phyloP scores from a whole-genome alignment of 2,113 vertebrate genomes.

The Colinus virginianus region DNA sequence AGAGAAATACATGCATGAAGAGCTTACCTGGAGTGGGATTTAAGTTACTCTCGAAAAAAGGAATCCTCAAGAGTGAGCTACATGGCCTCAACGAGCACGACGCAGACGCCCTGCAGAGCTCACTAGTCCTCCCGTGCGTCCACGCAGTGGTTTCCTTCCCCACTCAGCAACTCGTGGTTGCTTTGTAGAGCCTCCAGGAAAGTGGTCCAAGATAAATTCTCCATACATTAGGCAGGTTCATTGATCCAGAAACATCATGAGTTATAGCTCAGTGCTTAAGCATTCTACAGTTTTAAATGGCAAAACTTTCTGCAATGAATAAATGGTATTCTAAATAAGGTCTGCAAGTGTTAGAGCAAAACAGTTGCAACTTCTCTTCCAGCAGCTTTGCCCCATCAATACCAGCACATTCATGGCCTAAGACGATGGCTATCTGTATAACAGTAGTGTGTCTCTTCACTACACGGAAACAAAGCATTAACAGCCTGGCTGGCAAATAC shows the following conservation, averaged over 20 bases:
- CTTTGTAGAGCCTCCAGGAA: not conserved
- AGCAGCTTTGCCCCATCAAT: not conserved
- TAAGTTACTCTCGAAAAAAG: not conserved
- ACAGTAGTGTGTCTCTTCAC: not conserved
- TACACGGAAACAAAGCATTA: not conserved
- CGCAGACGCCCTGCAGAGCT: not conserved
- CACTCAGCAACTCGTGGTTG: not conserved
- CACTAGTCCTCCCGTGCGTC: not conserved
- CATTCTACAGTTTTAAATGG: not conserved
- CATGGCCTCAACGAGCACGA: not conserved
- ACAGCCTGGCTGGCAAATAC: not conserved
- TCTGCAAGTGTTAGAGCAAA: not conserved
- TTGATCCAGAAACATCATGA: not conserved
- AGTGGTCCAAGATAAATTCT: not conserved
- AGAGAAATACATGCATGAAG: not conserved
- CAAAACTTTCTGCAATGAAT: not conserved
- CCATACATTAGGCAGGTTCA: not conserved
- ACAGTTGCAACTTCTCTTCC: not conserved
- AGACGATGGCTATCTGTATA: not conserved
- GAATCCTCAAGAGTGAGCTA: not conserved
- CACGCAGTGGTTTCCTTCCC: not conserved
- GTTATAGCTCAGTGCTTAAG: not conserved
- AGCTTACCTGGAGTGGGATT: constrained; percentile 33
- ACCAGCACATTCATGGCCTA: not conserved
- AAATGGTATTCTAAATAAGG: not conserved